Conservation (phyloP, 2,888 invertebrate genomes). For the Sphaeridia pumilis region DNA sequence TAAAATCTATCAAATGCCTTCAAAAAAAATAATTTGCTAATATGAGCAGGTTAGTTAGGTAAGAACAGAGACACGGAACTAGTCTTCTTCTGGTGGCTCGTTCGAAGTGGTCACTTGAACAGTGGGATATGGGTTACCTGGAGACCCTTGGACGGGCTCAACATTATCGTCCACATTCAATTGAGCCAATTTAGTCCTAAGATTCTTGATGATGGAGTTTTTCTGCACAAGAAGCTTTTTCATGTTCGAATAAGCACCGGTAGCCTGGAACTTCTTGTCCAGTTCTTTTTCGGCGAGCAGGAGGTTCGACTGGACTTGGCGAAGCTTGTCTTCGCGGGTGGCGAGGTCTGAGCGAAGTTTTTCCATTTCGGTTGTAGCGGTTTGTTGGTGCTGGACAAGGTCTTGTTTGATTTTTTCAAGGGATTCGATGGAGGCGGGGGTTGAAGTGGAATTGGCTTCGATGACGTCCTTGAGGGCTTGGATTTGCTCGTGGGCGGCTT, state of each 20-base stretch:
- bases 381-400: slow-evolving; percentile 15
- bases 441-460: slow-evolving; percentile 6
- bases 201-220: slow-evolving; percentile 46
- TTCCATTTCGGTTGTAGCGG: slow-evolving; percentile 37
- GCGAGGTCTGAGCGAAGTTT: slow-evolving; percentile 36
- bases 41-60: too few species aligned
- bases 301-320: slow-evolving; percentile 43
- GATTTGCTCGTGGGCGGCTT: slow-evolving; percentile 17
- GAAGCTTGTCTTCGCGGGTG: slow-evolving; percentile 29
- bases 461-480: slow-evolving; percentile 22
- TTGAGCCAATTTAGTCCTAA: slow-evolving; percentile 41
- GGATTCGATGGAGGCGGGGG: slow-evolving; percentile 10
- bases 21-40: too few species aligned
- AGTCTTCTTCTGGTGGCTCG: too few species aligned
- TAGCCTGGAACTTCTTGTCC: slow-evolving; percentile 47
- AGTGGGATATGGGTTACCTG: too few species aligned
- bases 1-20: too few species aligned
- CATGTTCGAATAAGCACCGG: slow-evolving; percentile 47
- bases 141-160: too few species aligned
- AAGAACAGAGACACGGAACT: too few species aligned
- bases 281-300: slow-evolving; percentile 48
- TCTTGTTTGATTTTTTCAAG: slow-evolving; percentile 36
- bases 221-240: slow-evolving; percentile 48
- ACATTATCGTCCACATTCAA: too few species aligned
- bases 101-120: too few species aligned